Percentiles rank a stretch among this genome's conserved stretches.
Conservation (phyloP, 2,113 vertebrate species). For the Scopus umbretta region DNA sequence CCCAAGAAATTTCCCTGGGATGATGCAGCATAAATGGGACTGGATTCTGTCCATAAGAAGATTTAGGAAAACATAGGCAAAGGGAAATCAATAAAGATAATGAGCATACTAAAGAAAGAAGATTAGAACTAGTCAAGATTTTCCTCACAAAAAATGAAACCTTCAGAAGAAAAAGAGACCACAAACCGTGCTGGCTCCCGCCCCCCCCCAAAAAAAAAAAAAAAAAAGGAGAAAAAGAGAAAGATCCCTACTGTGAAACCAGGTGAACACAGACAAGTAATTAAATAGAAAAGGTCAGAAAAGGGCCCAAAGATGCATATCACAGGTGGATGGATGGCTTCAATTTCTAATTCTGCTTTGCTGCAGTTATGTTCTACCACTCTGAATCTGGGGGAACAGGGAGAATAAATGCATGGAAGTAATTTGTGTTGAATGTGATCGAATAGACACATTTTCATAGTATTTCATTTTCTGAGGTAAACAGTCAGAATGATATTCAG, state of each 20-base stretch:
- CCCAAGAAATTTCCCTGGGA: neutral
- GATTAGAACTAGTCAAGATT: neutral
- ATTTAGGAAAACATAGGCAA: neutral
- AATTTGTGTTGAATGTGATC: neutral
- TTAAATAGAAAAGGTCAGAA: neutral
- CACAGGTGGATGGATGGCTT: neutral
- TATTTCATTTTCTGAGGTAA: neutral
- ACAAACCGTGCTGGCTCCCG: too few relatives aligned
- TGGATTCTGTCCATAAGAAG: neutral
- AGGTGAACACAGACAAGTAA: neutral
- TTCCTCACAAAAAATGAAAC: neutral
- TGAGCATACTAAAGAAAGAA: neutral
- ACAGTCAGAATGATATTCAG: neutral
- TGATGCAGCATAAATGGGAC: neutral
- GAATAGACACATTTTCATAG: neutral
- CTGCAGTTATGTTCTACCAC: neutral
- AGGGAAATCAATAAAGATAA: neutral
- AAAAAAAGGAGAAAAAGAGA: too few relatives aligned
- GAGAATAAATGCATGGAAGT: neutral
- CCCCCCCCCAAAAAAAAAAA: rapidly evolving
- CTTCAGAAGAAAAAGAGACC: neutral
- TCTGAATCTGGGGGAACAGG: neutral
- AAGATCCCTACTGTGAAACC: neutral
- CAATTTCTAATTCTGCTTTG: neutral
- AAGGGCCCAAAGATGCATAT: neutral